Evolutionary conservation across 2,113 vertebrate species (phyloP).

Genomic region (Eudyptes chrysolophus): DNA sequence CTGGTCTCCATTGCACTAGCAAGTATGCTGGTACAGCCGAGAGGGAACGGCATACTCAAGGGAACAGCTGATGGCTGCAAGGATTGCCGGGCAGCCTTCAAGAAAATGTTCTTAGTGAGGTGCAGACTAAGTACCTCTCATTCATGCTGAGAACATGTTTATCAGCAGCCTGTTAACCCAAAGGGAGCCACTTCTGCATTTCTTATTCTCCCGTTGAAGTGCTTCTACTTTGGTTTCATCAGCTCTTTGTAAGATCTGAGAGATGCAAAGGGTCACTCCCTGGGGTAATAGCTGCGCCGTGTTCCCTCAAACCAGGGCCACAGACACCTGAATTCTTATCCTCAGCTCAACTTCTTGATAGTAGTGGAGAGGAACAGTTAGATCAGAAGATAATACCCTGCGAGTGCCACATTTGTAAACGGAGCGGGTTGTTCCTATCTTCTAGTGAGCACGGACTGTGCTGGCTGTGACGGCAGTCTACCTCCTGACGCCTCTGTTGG

Average conservation of each 20-base stretch:
- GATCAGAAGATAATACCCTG: background rate
- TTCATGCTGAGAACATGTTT: background rate
- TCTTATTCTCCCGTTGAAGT: background rate
- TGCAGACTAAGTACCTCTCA: background rate
- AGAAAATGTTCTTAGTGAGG: background rate
- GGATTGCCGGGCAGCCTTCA: background rate
- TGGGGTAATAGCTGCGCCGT: background rate
- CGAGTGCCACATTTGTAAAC: background rate
- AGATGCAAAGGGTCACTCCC: background rate
- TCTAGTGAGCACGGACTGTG: background rate
- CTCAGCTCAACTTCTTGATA: background rate
- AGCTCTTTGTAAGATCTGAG: background rate
- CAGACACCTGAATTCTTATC: background rate
- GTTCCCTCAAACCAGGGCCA: background rate
- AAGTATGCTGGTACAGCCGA: accelerated
- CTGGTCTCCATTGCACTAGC: background rate
- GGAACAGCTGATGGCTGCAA: background rate
- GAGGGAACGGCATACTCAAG: background rate
- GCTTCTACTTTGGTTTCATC: background rate
- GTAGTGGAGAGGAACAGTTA: background rate
- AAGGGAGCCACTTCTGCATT: background rate
- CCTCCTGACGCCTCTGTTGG: background rate
- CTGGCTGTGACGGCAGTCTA: background rate
- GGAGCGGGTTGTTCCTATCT: background rate
- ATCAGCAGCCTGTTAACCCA: background rate